phyloP scores from a whole-genome alignment of 2,888 invertebrate genomes.

The Himalopsyche tibetana region DNA sequence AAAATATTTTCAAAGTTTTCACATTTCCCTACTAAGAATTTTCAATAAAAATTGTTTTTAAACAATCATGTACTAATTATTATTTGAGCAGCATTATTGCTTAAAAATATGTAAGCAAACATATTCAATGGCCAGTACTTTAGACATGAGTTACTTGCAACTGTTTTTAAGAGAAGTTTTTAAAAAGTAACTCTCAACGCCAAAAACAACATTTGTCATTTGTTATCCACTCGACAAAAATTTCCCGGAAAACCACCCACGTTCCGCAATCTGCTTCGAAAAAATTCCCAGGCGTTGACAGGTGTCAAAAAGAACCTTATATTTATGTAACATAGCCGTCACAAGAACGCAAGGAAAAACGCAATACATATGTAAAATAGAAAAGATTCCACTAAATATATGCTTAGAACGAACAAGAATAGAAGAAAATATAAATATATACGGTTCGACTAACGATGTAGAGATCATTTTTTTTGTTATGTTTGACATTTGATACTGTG shows the following conservation, averaged over 20 bases:
- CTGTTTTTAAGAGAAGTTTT: background rate
- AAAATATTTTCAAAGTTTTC: too few species aligned
- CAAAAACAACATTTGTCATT: conserved; percentile 3
- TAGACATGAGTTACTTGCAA: background rate
- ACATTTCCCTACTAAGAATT: too few species aligned
- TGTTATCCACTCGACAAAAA: conserved; percentile 6
- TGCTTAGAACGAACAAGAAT: background rate
- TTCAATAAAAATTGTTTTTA: too few species aligned
- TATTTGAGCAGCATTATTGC: too few species aligned
- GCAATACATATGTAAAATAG: background rate
- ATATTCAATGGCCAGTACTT: too few species aligned
- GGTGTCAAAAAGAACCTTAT: background rate
- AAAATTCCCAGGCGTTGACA: background rate
- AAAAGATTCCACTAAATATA: background rate
- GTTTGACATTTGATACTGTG: too few species aligned
- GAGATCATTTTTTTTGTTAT: background rate
- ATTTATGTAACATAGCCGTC: background rate
- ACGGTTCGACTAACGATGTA: background rate
- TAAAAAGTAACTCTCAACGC: background rate
- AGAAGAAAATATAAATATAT: background rate
- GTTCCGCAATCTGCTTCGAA: background rate
- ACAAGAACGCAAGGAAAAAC: background rate
- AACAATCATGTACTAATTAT: too few species aligned
- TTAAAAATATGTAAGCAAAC: too few species aligned
- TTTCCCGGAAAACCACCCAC: background rate